Evolutionary conservation across 1,140 invertebrate species (phyloP), one percentile per base, ranked within the genome.

Genomic region (Musca domestica): DNA sequence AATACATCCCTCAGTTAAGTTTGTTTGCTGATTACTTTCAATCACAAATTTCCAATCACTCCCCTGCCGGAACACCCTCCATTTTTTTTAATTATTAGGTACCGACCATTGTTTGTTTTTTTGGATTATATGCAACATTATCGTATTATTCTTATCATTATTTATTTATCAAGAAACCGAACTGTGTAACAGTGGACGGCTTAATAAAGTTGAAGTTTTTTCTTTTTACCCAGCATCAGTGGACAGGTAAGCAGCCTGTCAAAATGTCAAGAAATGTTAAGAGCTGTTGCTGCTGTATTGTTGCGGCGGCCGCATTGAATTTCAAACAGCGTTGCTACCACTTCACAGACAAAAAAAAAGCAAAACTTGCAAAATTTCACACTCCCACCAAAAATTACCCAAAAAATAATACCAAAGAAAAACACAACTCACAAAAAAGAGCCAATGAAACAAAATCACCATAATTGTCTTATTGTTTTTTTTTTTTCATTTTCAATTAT

Each of bases 251-350:
- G 56, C 19, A 17, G 56, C 56, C 41, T 61, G 56, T 61, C 56
- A 61, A 61, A 61, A 61, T 61, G 56, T 61, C 56, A 61, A 61
- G 56, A 61, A 61, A 61, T 34, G 30, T 61, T 61, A n/a, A 61
- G 34, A 19, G 12, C 25, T 30, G 25, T 58, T 58, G 27, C 25
- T 58, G 23, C 17, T 58, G n/a, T 58, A n/a, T 54, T 56, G 15
- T 41, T n/a, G n/a, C n/a, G n/a, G n/a, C 34, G 34, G 34, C 34
- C 34, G 34, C 34, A 41, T 41, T 41, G 34, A 41, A 25, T 58
- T 58, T 58, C n/a, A n/a, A n/a, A 17, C 7, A 7, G 15, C 25
- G 4, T 14, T 58, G 17, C 30, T 17, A 7, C 34, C 4, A 7
- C 30, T 61, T 61, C 20, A 34, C 34, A 30, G 56, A 9, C 34